Evolutionary conservation across 1,140 invertebrate species (phyloP).

Genomic region (Lamellibrachia luymesi): DNA sequence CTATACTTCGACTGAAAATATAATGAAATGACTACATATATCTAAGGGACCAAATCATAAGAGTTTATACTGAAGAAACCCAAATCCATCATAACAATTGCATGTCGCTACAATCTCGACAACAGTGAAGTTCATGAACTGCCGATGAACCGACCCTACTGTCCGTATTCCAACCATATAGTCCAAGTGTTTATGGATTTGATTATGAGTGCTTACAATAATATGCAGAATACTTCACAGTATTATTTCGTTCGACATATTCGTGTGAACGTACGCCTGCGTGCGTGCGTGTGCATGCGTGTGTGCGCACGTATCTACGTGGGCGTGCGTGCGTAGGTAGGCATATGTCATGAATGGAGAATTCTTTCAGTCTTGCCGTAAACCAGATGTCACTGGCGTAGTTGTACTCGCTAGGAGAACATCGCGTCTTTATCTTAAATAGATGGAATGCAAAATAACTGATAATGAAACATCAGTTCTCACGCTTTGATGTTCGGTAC

Average conservation of each 20-base stretch:
- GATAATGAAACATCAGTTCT: neutral
- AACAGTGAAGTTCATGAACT: too few species aligned
- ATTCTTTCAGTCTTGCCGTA: neutral
- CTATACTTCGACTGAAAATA: too few species aligned
- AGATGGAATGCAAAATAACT: neutral
- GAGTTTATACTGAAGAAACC: too few species aligned
- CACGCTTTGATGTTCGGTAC: neutral
- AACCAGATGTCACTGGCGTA: neutral
- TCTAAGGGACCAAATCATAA: too few species aligned
- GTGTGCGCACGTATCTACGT: neutral
- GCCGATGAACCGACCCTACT: too few species aligned
- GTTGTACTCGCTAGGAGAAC: neutral
- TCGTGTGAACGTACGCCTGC: neutral
- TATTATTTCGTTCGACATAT: neutral
- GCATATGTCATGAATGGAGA: neutral
- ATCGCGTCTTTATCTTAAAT: neutral
- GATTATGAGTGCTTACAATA: too few species aligned
- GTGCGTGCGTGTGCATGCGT: neutral
- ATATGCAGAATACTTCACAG: too few species aligned
- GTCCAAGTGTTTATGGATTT: too few species aligned
- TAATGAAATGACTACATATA: too few species aligned
- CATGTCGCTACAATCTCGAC: too few species aligned
- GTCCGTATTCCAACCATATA: too few species aligned
- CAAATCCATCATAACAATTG: too few species aligned
- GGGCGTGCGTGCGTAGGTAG: neutral